Evolutionary conservation across 2,888 invertebrate species (phyloP).

Genomic region (Harpalus rufipes): DNA sequence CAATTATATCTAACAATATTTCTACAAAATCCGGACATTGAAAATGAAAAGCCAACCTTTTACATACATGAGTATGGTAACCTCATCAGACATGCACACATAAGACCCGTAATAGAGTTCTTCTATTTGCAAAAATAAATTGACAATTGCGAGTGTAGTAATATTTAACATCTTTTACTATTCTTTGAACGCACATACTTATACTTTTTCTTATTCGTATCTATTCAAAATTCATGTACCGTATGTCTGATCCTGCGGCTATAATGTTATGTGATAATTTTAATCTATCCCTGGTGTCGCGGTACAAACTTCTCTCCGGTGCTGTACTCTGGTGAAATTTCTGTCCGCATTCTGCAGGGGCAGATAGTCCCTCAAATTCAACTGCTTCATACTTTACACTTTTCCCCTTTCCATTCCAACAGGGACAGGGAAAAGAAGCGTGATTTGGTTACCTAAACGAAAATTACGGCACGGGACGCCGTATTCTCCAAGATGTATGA

Average conservation of each 20-base stretch:
- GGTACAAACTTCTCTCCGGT: slow-evolving; percentile 23
- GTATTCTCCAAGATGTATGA: too few species aligned
- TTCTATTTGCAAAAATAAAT: too few species aligned
- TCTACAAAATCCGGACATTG: too few species aligned
- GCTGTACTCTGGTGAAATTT: slow-evolving; percentile 29
- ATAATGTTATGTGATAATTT: slow-evolving; percentile 54
- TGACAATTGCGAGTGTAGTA: neutral
- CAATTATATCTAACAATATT: too few species aligned
- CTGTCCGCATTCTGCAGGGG: slow-evolving; percentile 8
- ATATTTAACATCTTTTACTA: neutral
- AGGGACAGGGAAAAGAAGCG: neutral
- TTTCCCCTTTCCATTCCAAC: slow-evolving; percentile 12
- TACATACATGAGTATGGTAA: too few species aligned
- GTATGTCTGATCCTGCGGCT: slow-evolving; percentile 29
- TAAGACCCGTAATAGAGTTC: too few species aligned
- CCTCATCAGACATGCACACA: too few species aligned
- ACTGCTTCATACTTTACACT: slow-evolving; percentile 2
- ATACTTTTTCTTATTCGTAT: neutral
- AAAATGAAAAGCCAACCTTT: too few species aligned
- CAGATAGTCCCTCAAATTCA: slow-evolving; percentile 21
- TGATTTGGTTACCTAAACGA: slow-evolving; percentile 17
- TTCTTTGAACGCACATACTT: neutral
- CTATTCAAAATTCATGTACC: slow-evolving; percentile 39
- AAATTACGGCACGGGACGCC: neutral
- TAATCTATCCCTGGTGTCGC: slow-evolving; percentile 45